Evolutionary conservation across 2,797 vertebrate genomes (phyloP), one percentile per base, ranked within the genome.

Genomic region (Poeciliopsis turneri): DNA sequence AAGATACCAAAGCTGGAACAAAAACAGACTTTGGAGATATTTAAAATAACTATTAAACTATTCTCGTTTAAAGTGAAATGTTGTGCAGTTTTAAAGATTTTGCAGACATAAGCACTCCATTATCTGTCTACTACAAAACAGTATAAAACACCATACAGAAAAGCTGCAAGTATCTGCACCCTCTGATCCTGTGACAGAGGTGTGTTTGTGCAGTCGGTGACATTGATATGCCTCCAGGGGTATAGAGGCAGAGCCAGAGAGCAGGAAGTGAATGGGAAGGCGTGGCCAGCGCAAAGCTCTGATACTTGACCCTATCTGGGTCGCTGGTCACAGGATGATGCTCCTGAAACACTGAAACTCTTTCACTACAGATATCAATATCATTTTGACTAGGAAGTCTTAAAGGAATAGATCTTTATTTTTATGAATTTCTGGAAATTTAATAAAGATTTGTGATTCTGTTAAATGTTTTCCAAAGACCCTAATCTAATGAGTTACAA

Each of bases 301-400:
- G 92, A 93, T 85, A 92, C 89, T 88, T 88, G 87, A 91, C 76
- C 80, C 80, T 77, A 87, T 91, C 49, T 93, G 84, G 93, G 89
- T 90, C 89, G 86, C 53, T 69, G 57, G 41, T 74, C 79, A 81
- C 78, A 69, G 11, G 47, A 78, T 47, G 79, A 64, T 25, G 72
- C 82, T 74, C 64, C 28, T 72, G 2, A 1, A 43, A 28, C 5
- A 81, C 72, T 68, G 77, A 80, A 55, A 68, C 39, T 47, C 47
- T 80, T 83, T 82, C 59, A 75, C 71, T 70, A 1, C 66, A 78
- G 43, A 45, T 33, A 74, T 70, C 45, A 18, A 4, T 70, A 46
- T 43, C 20, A 43, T n/a, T 20, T 46, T 2, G 46, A 55, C 43
- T 9, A 0, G 2, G n/a, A 47, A 23, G 6, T 10, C 12, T 76